phyloP scores from a whole-genome alignment of 2,888 invertebrate genomes.

The Melipona bicolor region DNA sequence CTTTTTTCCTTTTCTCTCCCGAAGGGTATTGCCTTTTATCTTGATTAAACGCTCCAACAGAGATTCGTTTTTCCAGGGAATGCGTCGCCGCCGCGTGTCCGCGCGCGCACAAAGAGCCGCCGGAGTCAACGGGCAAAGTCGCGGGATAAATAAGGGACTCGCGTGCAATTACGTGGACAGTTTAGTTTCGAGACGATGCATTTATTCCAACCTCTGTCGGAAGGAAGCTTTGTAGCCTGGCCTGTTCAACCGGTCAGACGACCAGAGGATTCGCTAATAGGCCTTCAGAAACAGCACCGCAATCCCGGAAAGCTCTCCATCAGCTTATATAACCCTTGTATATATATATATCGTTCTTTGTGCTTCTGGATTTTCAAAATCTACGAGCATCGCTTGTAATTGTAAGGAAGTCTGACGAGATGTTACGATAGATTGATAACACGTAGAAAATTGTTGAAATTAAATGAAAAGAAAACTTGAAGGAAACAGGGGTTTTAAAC shows the following conservation, averaged over 20 bases:
- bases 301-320: conserved; percentile 42
- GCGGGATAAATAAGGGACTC: conserved; percentile 56
- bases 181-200: conserved; percentile 48
- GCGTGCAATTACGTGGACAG: conserved; percentile 64
- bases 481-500: too few species aligned
- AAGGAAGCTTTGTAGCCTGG: conserved; percentile 47
- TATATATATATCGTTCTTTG: too few species aligned
- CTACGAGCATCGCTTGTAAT: background rate
- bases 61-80: conserved; percentile 35
- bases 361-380: conserved; percentile 39
- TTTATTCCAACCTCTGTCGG: conserved; percentile 45
- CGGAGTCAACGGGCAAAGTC: conserved; percentile 41
- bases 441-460: too few species aligned
- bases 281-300: conserved; percentile 52
- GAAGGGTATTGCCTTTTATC: conserved; percentile 26
- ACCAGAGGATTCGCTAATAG: conserved; percentile 62
- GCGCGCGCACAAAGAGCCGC: conserved; percentile 25
- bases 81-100: background rate
- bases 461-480: too few species aligned
- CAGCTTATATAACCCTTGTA: conserved; percentile 22
- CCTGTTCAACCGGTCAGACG: conserved; percentile 45
- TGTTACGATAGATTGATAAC: too few species aligned
- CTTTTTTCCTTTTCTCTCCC: background rate
- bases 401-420: background rate
- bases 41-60: conserved; percentile 45